These are phyloP conservation scores for Hydrocynus forskahlii DNA, from an alignment of 2,797 vertebrate species.

Conservation along the genomic window DNA sequence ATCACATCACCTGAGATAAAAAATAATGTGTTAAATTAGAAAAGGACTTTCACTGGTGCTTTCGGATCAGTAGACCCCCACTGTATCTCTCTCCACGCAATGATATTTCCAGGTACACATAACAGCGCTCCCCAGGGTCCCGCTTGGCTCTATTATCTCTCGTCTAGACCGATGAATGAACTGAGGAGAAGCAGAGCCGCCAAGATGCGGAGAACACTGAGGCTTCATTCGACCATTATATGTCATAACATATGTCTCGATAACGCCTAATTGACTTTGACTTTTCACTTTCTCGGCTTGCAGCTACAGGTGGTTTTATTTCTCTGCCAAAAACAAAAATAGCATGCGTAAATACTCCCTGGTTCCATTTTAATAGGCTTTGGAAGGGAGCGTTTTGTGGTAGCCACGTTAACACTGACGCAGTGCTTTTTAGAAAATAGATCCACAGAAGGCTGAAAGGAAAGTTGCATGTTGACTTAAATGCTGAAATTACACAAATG, in stretches of 20 bases:
- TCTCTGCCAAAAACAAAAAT: constrained; percentile 50
- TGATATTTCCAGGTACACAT: constrained; percentile 25
- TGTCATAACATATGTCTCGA: constrained; percentile 37
- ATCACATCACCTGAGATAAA: no score
- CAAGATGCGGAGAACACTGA: constrained; percentile 32
- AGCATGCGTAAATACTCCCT: constrained; percentile 38
- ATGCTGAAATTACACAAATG: neutral
- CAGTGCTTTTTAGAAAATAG: constrained; percentile 36
- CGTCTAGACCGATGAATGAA: neutral
- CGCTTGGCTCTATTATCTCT: constrained; percentile 21
- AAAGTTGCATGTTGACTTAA: constrained; percentile 28
- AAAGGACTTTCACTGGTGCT: no score
- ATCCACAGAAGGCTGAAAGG: constrained; percentile 9
- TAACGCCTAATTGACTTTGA: constrained; percentile 47
- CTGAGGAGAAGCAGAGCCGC: constrained; percentile 8
- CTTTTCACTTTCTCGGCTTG: constrained; percentile 37
- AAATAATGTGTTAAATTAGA: no score
- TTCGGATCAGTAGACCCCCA: no score
- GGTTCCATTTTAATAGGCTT: constrained; percentile 30
- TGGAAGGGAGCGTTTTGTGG: constrained; percentile 32
- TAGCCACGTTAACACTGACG: constrained; percentile 41
- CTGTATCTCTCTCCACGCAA: neutral
- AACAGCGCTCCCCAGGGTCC: constrained; percentile 11
- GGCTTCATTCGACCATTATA: constrained; percentile 22
- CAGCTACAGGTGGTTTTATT: constrained; percentile 52